Percentiles rank a stretch among this genome's conserved stretches.
phyloP scores from a whole-genome alignment of 1,140 invertebrate genomes.

The Charaxes varanes region DNA sequence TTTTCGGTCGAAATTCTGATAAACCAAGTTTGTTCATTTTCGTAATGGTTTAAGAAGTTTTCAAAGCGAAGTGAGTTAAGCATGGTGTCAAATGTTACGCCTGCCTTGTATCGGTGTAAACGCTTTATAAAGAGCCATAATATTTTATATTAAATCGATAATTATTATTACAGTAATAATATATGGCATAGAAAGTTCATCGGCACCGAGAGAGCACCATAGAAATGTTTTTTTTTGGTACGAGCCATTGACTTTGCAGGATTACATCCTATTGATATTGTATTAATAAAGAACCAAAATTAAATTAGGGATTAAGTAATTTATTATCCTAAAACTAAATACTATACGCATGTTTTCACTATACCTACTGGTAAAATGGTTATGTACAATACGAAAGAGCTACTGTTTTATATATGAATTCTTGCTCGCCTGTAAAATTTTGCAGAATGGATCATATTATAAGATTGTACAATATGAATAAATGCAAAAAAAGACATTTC shows the following conservation, averaged over 20 bases:
- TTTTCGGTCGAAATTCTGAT: too few species aligned
- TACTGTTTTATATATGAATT: slow-evolving; percentile 76
- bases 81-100: slow-evolving; percentile 39
- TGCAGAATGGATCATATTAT: slow-evolving; percentile 74
- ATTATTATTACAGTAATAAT: slow-evolving; percentile 51
- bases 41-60: slow-evolving; percentile 5
- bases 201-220: slow-evolving; percentile 65
- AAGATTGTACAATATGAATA: slow-evolving; percentile 75
- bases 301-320: slow-evolving; percentile 75
- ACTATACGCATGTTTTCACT: slow-evolving; percentile 75
- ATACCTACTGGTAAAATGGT: slow-evolving; percentile 71
- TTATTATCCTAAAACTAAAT: slow-evolving; percentile 75
- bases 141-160: slow-evolving; percentile 55
- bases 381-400: slow-evolving; percentile 74
- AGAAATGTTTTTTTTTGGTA: slow-evolving; percentile 63
- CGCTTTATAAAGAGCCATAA: slow-evolving; percentile 49
- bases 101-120: slow-evolving; percentile 61
- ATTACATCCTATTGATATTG: slow-evolving; percentile 71
- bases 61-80: slow-evolving; percentile 50
- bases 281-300: slow-evolving; percentile 75
- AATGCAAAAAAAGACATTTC: slow-evolving; percentile 74
- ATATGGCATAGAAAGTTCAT: slow-evolving; percentile 71
- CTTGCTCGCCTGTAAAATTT: slow-evolving; percentile 75
- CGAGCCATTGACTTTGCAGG: slow-evolving; percentile 65
- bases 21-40: neutral